Conservation (phyloP, 2,888 invertebrate species). For the Agapetus fuscipes region DNA sequence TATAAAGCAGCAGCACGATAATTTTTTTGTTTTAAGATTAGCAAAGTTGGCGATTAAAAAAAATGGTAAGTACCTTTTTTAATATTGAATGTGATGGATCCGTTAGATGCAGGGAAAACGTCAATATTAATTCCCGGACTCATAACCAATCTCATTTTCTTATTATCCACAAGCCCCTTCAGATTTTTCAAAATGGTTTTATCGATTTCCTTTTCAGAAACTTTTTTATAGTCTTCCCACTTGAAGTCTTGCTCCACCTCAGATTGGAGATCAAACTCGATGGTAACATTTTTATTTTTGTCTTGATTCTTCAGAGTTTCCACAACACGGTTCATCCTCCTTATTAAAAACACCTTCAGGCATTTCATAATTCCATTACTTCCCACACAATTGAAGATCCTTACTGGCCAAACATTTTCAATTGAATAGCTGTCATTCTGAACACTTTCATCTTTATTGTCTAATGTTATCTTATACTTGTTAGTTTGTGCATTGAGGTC, state of each 20-base stretch:
- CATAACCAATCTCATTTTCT: slow-evolving; percentile 39
- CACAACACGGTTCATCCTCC: slow-evolving; percentile 38
- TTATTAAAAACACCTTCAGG: slow-evolving; percentile 44
- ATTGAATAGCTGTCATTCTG: neutral
- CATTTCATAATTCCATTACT: slow-evolving; percentile 41
- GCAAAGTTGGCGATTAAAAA: too few relatives aligned
- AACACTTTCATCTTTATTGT: neutral
- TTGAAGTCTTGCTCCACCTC: slow-evolving; percentile 28
- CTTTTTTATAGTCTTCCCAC: slow-evolving; percentile 35
- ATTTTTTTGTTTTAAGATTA: too few relatives aligned
- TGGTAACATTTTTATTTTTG: slow-evolving; percentile 26
- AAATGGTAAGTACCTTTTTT: too few relatives aligned
- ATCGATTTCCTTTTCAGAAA: slow-evolving; percentile 40
- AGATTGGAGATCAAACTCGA: slow-evolving; percentile 26
- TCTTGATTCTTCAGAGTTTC: slow-evolving; percentile 22
- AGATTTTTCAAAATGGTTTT: slow-evolving; percentile 41
- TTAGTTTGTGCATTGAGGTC: neutral
- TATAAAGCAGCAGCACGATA: too few relatives aligned
- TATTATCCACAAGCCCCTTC: slow-evolving; percentile 40
- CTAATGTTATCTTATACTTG: too few relatives aligned
- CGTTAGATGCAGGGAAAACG: slow-evolving; percentile 42
- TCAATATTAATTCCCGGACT: slow-evolving; percentile 43
- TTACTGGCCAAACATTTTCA: slow-evolving; percentile 14
- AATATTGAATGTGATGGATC: slow-evolving; percentile 40
- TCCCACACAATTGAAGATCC: slow-evolving; percentile 31